These are phyloP conservation scores for Telmatherina bonti DNA, from an alignment of 2,797 vertebrate species.

Conservation along the genomic window DNA sequence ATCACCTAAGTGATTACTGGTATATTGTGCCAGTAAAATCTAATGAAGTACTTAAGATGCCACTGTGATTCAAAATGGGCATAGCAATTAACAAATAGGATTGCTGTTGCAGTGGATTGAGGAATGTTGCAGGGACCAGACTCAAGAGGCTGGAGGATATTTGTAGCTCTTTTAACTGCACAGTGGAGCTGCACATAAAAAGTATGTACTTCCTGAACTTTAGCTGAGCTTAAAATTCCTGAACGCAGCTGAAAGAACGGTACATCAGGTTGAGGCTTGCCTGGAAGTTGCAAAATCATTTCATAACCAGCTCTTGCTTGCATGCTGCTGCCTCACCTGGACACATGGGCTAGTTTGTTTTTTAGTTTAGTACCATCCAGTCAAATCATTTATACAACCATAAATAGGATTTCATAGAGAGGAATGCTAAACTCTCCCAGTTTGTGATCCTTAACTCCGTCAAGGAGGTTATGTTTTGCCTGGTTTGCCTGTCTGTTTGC, in stretches of 20 bases:
- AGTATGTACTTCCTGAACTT: conserved; percentile 14
- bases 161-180: conserved; percentile 19
- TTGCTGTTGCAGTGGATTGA: conserved; percentile 17
- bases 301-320: conserved; percentile 14
- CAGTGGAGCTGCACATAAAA: neutral
- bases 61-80: conserved; percentile 22
- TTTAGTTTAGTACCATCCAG: neutral
- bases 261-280: conserved; percentile 73
- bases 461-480: too few species aligned
- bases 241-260: conserved; percentile 11
- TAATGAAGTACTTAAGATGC: conserved; percentile 16
- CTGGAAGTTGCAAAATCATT: conserved; percentile 46
- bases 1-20: conserved; percentile 5
- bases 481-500: too few species aligned
- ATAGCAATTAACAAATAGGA: conserved; percentile 22
- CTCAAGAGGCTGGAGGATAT: conserved; percentile 16
- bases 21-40: conserved; percentile 30
- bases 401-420: neutral
- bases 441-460: neutral
- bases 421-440: neutral
- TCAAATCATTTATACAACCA: neutral
- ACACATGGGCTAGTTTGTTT: neutral
- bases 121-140: conserved; percentile 24
- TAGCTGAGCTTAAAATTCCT: conserved; percentile 64
- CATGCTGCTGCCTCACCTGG: neutral